Evolutionary conservation across 2,797 vertebrate species (phyloP).

Genomic region (Sorex maritimensis): DNA sequence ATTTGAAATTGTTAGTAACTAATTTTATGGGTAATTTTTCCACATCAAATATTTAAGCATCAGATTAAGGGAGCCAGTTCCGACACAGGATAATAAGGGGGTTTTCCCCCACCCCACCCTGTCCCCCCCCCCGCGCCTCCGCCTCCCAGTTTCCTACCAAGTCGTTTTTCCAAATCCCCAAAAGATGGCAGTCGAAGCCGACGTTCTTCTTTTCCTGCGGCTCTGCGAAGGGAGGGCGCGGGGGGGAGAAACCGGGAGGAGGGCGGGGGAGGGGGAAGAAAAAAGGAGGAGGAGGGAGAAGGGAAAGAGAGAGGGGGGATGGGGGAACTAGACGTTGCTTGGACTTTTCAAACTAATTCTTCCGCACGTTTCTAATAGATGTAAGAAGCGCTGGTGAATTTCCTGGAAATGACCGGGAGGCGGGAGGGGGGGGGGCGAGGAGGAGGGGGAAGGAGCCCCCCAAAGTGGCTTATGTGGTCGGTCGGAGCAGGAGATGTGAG

Average conservation of each 20-base stretch:
- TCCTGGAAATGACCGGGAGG: slow-evolving; percentile 79
- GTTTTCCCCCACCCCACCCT: slow-evolving; percentile 64
- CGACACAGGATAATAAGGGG: slow-evolving; percentile 84
- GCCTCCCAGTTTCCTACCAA: slow-evolving; percentile 83
- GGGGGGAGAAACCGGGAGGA: too few species aligned
- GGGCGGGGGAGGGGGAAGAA: not conserved
- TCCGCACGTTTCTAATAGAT: slow-evolving; percentile 76
- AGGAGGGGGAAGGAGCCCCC: slow-evolving; percentile 9
- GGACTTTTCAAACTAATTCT: slow-evolving; percentile 76
- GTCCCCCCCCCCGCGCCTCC: not conserved
- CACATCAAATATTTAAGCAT: slow-evolving; percentile 86
- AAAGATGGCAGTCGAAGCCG: slow-evolving; percentile 97
- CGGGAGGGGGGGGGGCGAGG: too few species aligned
- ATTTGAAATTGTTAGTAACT: slow-evolving; percentile 88
- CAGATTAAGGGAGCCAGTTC: slow-evolving; percentile 84
- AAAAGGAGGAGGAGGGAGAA: not conserved
- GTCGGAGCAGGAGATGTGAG: slow-evolving; percentile 39
- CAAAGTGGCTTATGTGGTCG: not conserved
- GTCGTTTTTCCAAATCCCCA: slow-evolving; percentile 95
- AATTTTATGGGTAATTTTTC: slow-evolving; percentile 88
- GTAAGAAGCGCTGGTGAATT: slow-evolving; percentile 66
- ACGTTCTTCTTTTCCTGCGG: slow-evolving; percentile 83
- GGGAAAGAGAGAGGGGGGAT: not conserved
- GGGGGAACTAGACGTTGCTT: not conserved
- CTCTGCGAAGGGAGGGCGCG: slow-evolving; percentile 22